phyloP scores from a whole-genome alignment of 2,888 invertebrate genomes.

The Dynastes maya region DNA sequence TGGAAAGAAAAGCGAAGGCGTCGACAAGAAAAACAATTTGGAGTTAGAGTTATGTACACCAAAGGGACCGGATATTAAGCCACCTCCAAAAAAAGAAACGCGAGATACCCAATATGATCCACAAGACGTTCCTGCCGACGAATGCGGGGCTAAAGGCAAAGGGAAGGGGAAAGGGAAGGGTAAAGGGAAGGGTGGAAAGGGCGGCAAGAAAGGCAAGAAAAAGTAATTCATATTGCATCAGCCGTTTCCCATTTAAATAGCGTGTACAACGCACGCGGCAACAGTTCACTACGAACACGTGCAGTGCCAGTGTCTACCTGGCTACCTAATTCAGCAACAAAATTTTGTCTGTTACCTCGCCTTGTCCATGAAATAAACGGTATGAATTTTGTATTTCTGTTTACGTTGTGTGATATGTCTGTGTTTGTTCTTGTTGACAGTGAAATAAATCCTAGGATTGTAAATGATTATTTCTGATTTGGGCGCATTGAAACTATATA shows the following conservation, averaged over 20 bases:
- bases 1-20: slow-evolving; percentile 82
- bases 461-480: slow-evolving; percentile 20
- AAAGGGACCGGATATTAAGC: slow-evolving; percentile 75
- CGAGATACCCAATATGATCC: slow-evolving; percentile 80
- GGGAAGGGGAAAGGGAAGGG: slow-evolving; percentile 58
- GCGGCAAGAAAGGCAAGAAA: slow-evolving; percentile 49
- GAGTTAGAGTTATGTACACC: slow-evolving; percentile 85
- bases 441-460: slow-evolving; percentile 32
- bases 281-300: slow-evolving; percentile 35
- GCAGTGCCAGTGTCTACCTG: slow-evolving; percentile 29
- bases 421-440: slow-evolving; percentile 18
- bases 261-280: background rate
- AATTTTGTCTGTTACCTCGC: slow-evolving; percentile 26
- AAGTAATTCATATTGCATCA: slow-evolving; percentile 36
- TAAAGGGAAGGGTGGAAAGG: slow-evolving; percentile 51
- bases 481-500: background rate
- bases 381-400: slow-evolving; percentile 43
- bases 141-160: slow-evolving; percentile 54
- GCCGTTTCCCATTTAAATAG: slow-evolving; percentile 34
- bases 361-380: slow-evolving; percentile 36
- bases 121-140: slow-evolving; percentile 63
- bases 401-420: slow-evolving; percentile 36
- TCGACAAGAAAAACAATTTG: slow-evolving; percentile 79
- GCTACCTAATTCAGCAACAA: slow-evolving; percentile 29
- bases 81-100: slow-evolving; percentile 77